Percentiles rank a stretch among this genome's conserved stretches.
These are phyloP conservation scores for Tetropium fuscum DNA, from an alignment of 2,888 invertebrate genomes.

Conservation along the genomic window DNA sequence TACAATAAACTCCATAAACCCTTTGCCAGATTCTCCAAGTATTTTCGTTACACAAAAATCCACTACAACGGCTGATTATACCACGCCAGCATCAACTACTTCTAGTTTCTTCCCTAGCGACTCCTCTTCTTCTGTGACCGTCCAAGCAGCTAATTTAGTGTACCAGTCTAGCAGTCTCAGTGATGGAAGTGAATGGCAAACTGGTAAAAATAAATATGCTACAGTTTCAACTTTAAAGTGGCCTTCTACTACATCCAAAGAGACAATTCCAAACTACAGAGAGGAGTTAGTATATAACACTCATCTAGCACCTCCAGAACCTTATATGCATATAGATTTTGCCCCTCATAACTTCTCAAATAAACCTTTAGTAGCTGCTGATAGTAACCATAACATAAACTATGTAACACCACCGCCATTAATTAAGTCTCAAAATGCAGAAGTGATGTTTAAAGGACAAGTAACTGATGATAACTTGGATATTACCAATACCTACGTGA, in stretches of 20 bases:
- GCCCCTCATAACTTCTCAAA: constrained; percentile 45
- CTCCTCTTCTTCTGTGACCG: constrained; percentile 64
- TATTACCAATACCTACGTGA: constrained; percentile 63
- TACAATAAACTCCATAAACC: constrained; percentile 55
- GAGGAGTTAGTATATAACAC: constrained; percentile 45
- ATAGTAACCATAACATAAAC: constrained; percentile 54
- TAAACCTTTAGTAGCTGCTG: constrained; percentile 47
- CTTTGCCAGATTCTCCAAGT: constrained; percentile 28
- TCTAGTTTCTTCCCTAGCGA: constrained; percentile 29
- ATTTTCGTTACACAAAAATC: constrained; percentile 35
- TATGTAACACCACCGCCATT: constrained; percentile 54
- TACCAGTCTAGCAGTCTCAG: constrained; percentile 73
- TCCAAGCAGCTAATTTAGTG: constrained; percentile 75
- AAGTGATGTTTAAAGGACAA: constrained; percentile 63
- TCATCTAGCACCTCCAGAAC: constrained; percentile 49
- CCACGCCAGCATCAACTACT: constrained; percentile 40
- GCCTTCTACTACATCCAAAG: constrained; percentile 42
- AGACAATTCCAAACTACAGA: constrained; percentile 35
- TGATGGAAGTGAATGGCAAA: constrained; percentile 65
- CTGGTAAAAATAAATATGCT: constrained; percentile 29
- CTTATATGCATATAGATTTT: constrained; percentile 50
- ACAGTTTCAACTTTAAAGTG: constrained; percentile 38
- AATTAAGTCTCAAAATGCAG: constrained; percentile 43
- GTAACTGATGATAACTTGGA: constrained; percentile 63
- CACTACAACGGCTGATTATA: constrained; percentile 6